Conservation (phyloP, 2,888 invertebrate genomes). For the Abrostola triplasia region DNA sequence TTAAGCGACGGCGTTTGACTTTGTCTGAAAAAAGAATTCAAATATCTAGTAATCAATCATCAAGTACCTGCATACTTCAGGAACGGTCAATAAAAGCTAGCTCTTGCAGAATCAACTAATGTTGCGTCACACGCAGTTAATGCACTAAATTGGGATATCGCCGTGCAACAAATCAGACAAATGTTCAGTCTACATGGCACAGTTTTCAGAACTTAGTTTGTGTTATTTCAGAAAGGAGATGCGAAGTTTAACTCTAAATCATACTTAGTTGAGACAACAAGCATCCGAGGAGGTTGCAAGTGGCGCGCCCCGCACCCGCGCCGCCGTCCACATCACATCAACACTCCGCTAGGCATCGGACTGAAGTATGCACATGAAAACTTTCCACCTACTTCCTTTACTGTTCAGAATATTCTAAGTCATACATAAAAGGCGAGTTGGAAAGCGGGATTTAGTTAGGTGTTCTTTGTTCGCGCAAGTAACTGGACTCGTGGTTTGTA, state of each 20-base stretch:
- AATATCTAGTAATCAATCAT: no score
- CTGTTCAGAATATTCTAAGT: constrained; percentile 49
- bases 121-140: constrained; percentile 36
- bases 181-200: constrained; percentile 52
- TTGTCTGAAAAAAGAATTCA: no score
- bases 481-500: constrained; percentile 33
- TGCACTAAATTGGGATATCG: constrained; percentile 44
- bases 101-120: constrained; percentile 25
- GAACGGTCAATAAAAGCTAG: constrained; percentile 24
- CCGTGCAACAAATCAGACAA: constrained; percentile 48
- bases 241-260: constrained; percentile 76
- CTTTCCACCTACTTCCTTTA: constrained; percentile 44
- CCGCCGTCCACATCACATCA: constrained; percentile 42
- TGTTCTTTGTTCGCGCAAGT: constrained; percentile 45
- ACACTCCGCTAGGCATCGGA: constrained; percentile 44
- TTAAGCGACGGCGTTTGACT: no score
- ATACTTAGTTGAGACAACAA: constrained; percentile 71
- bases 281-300: constrained; percentile 60
- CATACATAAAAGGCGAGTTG: constrained; percentile 50
- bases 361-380: constrained; percentile 46
- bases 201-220: constrained; percentile 68
- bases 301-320: constrained; percentile 24
- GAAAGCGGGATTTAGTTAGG: constrained; percentile 46
- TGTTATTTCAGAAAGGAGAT: constrained; percentile 68
- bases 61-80: not conserved